A percentile compares a stretch with the other conserved stretches of the same genome.
Evolutionary conservation across 2,888 invertebrate species (phyloP).

Genomic region (Ochropleura plecta): DNA sequence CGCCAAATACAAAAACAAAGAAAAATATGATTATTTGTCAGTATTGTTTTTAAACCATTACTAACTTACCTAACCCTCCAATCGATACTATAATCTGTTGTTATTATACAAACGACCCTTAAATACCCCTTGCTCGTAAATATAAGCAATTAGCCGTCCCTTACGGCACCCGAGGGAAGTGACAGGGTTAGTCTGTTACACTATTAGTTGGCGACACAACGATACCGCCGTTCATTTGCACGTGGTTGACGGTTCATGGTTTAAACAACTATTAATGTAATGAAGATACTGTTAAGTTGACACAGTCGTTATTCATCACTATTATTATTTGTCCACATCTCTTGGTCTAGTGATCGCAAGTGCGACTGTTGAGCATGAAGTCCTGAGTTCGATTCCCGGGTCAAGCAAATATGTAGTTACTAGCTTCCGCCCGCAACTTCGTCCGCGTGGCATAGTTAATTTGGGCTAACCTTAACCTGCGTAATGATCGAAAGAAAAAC

Average conservation of each 20-base stretch:
- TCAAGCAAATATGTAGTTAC: too few species aligned
- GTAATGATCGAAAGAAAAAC: too few species aligned
- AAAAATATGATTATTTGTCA: too few species aligned
- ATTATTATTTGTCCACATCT: too few species aligned
- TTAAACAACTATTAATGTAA: not conserved
- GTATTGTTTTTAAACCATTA: not conserved
- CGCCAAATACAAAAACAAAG: too few species aligned
- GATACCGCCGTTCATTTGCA: slow-evolving; percentile 26
- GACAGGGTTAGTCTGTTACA: slow-evolving; percentile 38
- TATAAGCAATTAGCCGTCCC: slow-evolving; percentile 48
- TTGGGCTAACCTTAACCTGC: too few species aligned
- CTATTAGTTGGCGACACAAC: slow-evolving; percentile 38
- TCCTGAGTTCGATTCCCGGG: too few species aligned
- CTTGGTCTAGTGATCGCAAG: too few species aligned
- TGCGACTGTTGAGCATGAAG: too few species aligned
- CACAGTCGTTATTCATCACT: not conserved
- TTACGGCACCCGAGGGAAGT: slow-evolving; percentile 44
- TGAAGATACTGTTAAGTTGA: slow-evolving; percentile 10
- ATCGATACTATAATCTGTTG: slow-evolving; percentile 35
- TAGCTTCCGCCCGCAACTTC: too few species aligned
- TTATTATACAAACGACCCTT: slow-evolving; percentile 27
- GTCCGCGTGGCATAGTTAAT: too few species aligned
- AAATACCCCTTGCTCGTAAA: slow-evolving; percentile 40
- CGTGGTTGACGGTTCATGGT: slow-evolving; percentile 4
- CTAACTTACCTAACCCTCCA: not conserved